Evolutionary conservation across 2,888 invertebrate genomes (phyloP).

Genomic region (Empis stercorea): DNA sequence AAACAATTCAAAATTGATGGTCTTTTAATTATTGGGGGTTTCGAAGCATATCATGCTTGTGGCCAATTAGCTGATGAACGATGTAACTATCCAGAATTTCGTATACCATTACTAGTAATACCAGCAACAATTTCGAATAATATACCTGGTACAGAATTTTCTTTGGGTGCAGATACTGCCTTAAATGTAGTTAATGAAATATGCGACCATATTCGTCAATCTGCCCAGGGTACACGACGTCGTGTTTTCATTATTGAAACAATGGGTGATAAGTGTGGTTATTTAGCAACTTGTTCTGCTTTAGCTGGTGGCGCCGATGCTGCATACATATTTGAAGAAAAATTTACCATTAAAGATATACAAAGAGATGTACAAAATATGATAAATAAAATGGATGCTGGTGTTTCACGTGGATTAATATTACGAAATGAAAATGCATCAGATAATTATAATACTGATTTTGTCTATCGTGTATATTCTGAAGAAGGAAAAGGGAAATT

Average conservation of each 20-base stretch:
- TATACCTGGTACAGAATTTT: constrained; percentile 92
- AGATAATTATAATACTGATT: constrained; percentile 86
- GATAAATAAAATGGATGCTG: constrained; percentile 86
- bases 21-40: constrained; percentile 76
- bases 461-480: constrained; percentile 77
- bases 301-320: constrained; percentile 93
- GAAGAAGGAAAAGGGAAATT: constrained; percentile 90
- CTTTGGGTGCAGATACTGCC: constrained; percentile 86
- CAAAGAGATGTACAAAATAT: constrained; percentile 79
- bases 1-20: constrained; percentile 74
- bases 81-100: constrained; percentile 50
- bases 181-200: constrained; percentile 93
- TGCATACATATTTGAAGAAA: constrained; percentile 90
- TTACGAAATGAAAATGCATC: constrained; percentile 85
- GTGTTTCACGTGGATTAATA: constrained; percentile 79
- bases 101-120: constrained; percentile 81
- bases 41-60: constrained; percentile 53
- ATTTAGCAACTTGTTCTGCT: constrained; percentile 85
- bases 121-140: constrained; percentile 96
- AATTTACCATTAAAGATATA: constrained; percentile 75
- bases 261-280: constrained; percentile 96
- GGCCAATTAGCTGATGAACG: constrained; percentile 18
- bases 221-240: constrained; percentile 91
- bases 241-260: constrained; percentile 90
- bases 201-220: constrained; percentile 86